Conservation (phyloP, 2,888 invertebrate species). For the Tetramorium bicarinatum region DNA sequence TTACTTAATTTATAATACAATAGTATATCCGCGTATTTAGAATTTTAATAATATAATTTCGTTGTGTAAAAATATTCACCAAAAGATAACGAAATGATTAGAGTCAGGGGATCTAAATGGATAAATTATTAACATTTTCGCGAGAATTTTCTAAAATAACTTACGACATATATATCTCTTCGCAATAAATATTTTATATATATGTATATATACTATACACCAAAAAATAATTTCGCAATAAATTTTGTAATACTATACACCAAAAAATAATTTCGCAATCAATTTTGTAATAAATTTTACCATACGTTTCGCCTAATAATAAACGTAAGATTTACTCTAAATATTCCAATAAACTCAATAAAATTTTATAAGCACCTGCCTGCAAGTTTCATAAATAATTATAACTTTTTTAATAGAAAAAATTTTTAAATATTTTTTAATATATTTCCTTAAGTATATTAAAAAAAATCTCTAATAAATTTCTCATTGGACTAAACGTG, state of each 20-base stretch:
- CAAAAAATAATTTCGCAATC: slow-evolving; percentile 31
- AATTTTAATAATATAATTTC: slow-evolving; percentile 28
- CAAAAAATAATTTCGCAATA: slow-evolving; percentile 31
- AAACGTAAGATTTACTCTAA: slow-evolving; percentile 28
- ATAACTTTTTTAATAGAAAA: slow-evolving; percentile 31
- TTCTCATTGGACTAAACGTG: slow-evolving; percentile 6
- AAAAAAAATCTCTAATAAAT: slow-evolving; percentile 32
- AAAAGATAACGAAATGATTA: slow-evolving; percentile 10
- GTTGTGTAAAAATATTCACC: not conserved
- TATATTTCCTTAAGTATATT: slow-evolving; percentile 23
- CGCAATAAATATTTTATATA: slow-evolving; percentile 12
- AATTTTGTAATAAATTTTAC: slow-evolving; percentile 33
- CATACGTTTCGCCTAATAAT: slow-evolving; percentile 9
- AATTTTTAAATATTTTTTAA: slow-evolving; percentile 11
- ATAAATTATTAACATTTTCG: slow-evolving; percentile 43
- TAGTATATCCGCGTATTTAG: not conserved
- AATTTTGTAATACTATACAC: slow-evolving; percentile 8
- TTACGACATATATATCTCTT: slow-evolving; percentile 17
- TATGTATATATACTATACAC: not conserved
- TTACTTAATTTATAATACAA: slow-evolving; percentile 5
- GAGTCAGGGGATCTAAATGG: not conserved
- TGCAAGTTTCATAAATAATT: slow-evolving; percentile 49
- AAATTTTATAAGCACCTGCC: slow-evolving; percentile 43
- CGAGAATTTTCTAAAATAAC: slow-evolving; percentile 22
- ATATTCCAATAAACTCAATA: slow-evolving; percentile 35